Base-by-base conservation (phyloP, 2,888 invertebrate genomes). In the Tubulanus polymorphus region DNA sequence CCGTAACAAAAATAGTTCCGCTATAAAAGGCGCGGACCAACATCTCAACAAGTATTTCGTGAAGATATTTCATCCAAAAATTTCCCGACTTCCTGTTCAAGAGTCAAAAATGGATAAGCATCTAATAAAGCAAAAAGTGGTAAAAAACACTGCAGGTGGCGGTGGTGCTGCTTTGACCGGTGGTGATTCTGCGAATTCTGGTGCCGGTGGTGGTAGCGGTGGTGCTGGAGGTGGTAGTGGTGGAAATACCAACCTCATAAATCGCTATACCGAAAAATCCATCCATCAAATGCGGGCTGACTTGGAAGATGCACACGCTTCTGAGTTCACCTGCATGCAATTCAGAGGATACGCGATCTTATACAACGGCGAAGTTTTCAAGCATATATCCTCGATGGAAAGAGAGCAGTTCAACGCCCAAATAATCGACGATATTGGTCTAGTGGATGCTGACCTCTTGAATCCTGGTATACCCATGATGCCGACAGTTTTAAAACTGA, bases 401-500 rank as follows among this genome's bases (percentile, higher is more conserved):
- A 41, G 41, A 15, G 41, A 41, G 15, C 41, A 41, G 23, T 41
- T 41, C 41, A 41, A 41, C 15, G 41, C 41, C 15, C 41, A 41
- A 15, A 5, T 41, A 8, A 8, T 41, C 41, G 41, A 23, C 15
- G 41, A 41, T 41, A 15, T 41, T 41, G 41, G 41, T 41, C 15
- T 41, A 5, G 41, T 41, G 15, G 41, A 41, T 41, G 41, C 15
- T 3, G 41, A 41, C 15, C 41, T 41, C 15, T 3, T 41, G 15
- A 41, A 41, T 41, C 41, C 41, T 15, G 41, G 41, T 41, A 41
- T 41, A 5, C 41, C 41, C 5, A 41, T 41, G 41, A 41, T 41
- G 41, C 41, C 41, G 20, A 8, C 15, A 8, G 15, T 41, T 8
- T 15, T 41, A 23, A 41, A 41, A 41, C 41, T 41, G 3, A 15